Evolutionary conservation across 2,888 invertebrate genomes (phyloP).

Genomic region (Osmoderma eremita): DNA sequence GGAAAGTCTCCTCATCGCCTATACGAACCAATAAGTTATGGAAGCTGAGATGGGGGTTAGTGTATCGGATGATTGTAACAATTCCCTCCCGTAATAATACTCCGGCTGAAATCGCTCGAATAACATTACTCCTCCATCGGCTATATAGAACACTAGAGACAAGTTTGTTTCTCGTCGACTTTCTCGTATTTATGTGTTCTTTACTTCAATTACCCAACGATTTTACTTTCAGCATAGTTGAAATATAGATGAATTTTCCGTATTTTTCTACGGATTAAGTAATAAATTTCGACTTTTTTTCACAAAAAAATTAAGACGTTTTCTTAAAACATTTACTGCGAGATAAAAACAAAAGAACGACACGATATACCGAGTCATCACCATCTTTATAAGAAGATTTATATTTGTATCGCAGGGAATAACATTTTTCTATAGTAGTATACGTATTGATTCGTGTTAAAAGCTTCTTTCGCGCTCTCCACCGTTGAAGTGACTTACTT

Average conservation of each 20-base stretch:
- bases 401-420: too few species aligned
- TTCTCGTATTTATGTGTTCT: not conserved
- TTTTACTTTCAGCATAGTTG: conserved; percentile 20
- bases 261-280: not conserved
- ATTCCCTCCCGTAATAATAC: conserved; percentile 51
- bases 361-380: too few species aligned
- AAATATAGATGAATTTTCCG: conserved; percentile 4
- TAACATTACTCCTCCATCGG: conserved; percentile 26
- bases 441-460: conserved; percentile 63
- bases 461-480: conserved; percentile 56
- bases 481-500: conserved; percentile 26
- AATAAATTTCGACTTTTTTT: too few species aligned
- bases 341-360: too few species aligned
- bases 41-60: conserved; percentile 56
- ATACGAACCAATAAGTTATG: conserved; percentile 53
- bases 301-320: too few species aligned
- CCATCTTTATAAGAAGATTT: too few species aligned
- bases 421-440: conserved; percentile 49
- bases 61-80: conserved; percentile 58
- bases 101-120: conserved; percentile 48
- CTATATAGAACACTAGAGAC: conserved; percentile 2
- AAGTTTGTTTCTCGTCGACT: conserved; percentile 11
- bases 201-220: conserved; percentile 31
- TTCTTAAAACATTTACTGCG: too few species aligned
- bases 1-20: too few species aligned